Evolutionary conservation across 2,888 invertebrate species (phyloP), one percentile per base, ranked within the genome.

Genomic region (Caenorhabditis uteleia): DNA sequence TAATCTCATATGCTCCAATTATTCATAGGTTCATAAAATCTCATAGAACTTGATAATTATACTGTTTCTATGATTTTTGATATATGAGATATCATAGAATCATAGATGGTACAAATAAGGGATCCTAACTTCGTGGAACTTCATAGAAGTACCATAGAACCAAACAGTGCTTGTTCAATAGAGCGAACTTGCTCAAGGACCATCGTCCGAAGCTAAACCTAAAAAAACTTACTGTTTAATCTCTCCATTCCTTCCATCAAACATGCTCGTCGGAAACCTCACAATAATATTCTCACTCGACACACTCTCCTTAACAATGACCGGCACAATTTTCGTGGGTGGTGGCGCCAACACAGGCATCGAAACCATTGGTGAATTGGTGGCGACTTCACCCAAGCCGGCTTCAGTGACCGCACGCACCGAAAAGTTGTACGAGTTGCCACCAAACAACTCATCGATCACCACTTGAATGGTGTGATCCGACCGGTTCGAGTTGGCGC

Each of bases 321-420:
- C 16, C 4, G 72, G 75, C 23, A 50, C 60, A 14, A 65, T 49
- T 1, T 54, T 40, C 14, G 78, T 78, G 33, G 69, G 64, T 27
- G 79, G 80, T 29, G 80, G 80, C 12, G 80, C 78, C 68, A 70
- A 54, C 18, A 80, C 60, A 7, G 80, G 80, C 78, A 79, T 78
- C 16, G 61, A 57, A 27, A 78, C 51, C 20, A 66, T 54, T 1
- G 67, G 59, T 18, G 68, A 65, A 2, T 49, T 56, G 1, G 58
- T 59, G 27, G 74, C 70, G 3, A 56, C 42, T 40, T 77, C 75
- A 23, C 80, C 79, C 20, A 70, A 60, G 7, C 82, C 82, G 6
- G 82, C 82, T 47, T 78, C 81, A 2, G 76, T 82, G 21, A 77
- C 79, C 1, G 81, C 81, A 7, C 69, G 64, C 1, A 80, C 74